These are phyloP conservation scores for Scyliorhinus canicula DNA, from an alignment of 2,797 vertebrate species.

Conservation along the genomic window DNA sequence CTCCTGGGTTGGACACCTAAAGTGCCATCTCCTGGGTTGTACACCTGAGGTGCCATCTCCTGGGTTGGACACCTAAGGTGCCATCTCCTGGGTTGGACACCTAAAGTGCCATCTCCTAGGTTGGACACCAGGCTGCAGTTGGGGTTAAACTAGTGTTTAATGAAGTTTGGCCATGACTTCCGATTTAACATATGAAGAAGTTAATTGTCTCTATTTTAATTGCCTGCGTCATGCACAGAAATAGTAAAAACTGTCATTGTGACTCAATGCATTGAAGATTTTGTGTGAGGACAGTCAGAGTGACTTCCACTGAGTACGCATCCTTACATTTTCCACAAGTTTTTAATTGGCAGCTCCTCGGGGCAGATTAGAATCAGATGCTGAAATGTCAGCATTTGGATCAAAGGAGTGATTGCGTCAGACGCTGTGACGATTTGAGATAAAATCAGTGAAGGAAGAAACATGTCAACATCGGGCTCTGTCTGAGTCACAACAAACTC, in stretches of 20 bases:
- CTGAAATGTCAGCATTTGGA: background rate
- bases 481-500: background rate
- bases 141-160: too few species aligned
- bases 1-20: too few species aligned
- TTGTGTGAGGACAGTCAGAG: background rate
- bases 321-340: too few species aligned
- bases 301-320: background rate
- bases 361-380: background rate
- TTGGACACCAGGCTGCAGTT: too few species aligned
- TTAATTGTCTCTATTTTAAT: conserved; percentile 5
- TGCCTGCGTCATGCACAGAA: background rate
- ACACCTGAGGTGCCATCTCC: too few species aligned
- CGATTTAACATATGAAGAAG: background rate
- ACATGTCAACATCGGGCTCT: too few species aligned
- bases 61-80: too few species aligned
- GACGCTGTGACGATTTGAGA: background rate
- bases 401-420: background rate
- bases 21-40: too few species aligned
- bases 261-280: background rate
- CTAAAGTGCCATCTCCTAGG: too few species aligned
- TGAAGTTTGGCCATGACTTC: too few species aligned
- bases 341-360: background rate
- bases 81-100: too few species aligned
- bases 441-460: background rate
- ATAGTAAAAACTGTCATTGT: conserved; percentile 6